phyloP scores from a whole-genome alignment of 2,113 vertebrate genomes.

The Pelecanus crispus region DNA sequence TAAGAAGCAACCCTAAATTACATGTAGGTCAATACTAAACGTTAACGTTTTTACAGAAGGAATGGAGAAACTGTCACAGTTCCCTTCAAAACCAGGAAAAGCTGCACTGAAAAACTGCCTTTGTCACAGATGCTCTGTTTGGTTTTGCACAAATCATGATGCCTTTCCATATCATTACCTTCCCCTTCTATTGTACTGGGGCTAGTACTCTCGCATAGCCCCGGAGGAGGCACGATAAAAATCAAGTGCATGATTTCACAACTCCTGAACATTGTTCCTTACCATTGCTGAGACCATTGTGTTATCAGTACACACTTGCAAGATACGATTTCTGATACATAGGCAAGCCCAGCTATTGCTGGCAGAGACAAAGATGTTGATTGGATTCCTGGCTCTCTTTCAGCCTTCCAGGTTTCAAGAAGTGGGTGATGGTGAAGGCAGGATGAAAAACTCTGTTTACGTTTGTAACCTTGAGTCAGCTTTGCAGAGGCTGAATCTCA shows the following conservation, averaged over 20 bases:
- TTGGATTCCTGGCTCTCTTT: not conserved
- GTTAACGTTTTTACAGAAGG: not conserved
- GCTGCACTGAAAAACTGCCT: not conserved
- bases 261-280: not conserved
- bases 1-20: not conserved
- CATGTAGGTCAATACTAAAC: not conserved
- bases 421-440: not conserved
- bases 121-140: not conserved
- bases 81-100: not conserved
- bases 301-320: not conserved
- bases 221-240: not conserved
- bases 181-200: not conserved
- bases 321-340: not conserved
- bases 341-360: not conserved
- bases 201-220: not conserved
- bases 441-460: not conserved
- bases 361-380: not conserved
- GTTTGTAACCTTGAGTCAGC: not conserved
- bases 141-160: not conserved
- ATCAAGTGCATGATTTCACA: not conserved
- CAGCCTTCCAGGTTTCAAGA: not conserved
- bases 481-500: not conserved
- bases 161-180: not conserved
- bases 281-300: not conserved
- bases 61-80: not conserved